Evolutionary conservation across 2,797 vertebrate genomes (phyloP).

Genomic region (Paedocypris micromegethes): DNA sequence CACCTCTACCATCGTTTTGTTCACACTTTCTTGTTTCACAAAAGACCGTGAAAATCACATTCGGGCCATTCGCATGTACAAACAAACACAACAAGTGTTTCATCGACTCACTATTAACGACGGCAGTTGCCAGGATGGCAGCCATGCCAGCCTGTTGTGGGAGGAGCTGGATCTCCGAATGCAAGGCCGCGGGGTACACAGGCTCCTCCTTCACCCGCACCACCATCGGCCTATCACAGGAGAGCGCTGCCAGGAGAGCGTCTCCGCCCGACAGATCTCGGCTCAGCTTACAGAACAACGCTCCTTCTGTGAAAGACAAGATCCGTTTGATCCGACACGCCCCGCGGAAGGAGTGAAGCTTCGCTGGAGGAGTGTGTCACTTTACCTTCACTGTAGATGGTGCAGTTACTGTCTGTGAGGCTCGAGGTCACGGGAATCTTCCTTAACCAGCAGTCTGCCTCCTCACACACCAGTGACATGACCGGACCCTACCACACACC

Average conservation of each 20-base stretch:
- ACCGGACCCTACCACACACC: slow-evolving; percentile 58
- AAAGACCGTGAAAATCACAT: too few species aligned
- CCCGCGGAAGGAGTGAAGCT: too few species aligned
- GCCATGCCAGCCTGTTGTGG: slow-evolving; percentile 98
- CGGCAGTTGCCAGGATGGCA: slow-evolving; percentile 87
- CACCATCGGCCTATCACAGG: slow-evolving; percentile 55
- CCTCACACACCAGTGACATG: slow-evolving; percentile 71
- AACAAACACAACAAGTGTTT: slow-evolving; percentile 14
- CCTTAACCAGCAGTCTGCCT: slow-evolving; percentile 79
- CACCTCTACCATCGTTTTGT: too few species aligned
- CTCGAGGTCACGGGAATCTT: slow-evolving; percentile 68
- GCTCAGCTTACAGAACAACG: slow-evolving; percentile 83
- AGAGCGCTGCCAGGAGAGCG: slow-evolving; percentile 60
- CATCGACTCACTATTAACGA: slow-evolving; percentile 88
- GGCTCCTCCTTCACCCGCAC: slow-evolving; percentile 68
- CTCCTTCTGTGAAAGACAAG: slow-evolving; percentile 63
- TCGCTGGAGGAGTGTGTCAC: background rate
- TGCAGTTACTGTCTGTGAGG: slow-evolving; percentile 69
- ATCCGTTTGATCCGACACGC: too few species aligned
- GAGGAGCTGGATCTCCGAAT: slow-evolving; percentile 87
- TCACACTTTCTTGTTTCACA: too few species aligned
- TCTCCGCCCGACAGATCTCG: slow-evolving; percentile 66
- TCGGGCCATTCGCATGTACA: too few species aligned
- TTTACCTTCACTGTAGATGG: slow-evolving; percentile 82
- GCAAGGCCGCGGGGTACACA: slow-evolving; percentile 59